phyloP scores from a whole-genome alignment of 2,888 invertebrate species.

The Plebejus melissa region DNA sequence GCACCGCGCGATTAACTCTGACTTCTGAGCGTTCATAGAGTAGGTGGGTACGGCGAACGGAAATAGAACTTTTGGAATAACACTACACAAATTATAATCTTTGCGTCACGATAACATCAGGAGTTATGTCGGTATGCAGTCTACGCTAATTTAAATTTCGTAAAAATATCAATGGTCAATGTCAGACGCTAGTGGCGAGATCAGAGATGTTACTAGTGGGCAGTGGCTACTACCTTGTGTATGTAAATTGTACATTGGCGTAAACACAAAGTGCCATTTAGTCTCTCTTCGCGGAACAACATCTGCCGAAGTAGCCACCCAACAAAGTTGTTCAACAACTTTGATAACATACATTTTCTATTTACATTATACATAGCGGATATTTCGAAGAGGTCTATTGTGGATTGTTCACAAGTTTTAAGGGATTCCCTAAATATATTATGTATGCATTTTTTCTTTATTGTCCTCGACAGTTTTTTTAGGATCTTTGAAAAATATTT shows the following conservation, averaged over 20 bases:
- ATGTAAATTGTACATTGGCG: neutral
- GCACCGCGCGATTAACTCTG: conserved; percentile 53
- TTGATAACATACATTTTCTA: no score
- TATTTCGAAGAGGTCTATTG: no score
- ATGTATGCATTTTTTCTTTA: no score
- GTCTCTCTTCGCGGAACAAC: neutral
- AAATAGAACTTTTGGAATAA: conserved; percentile 78
- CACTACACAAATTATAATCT: conserved; percentile 71
- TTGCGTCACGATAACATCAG: conserved; percentile 73
- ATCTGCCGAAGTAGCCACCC: neutral
- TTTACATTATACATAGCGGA: no score
- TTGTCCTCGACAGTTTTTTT: no score
- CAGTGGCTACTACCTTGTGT: neutral
- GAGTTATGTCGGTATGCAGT: conserved; percentile 40
- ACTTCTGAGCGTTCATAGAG: conserved; percentile 48
- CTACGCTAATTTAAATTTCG: conserved; percentile 19
- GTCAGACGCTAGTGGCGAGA: neutral
- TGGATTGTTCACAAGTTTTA: no score
- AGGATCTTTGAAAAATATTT: no score
- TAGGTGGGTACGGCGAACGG: conserved; percentile 60
- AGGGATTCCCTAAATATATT: no score
- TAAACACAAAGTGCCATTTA: neutral
- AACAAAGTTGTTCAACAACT: no score
- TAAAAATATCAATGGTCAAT: conserved; percentile 16
- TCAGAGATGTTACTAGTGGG: no score